These are phyloP conservation scores for Drosophila mimica DNA, from an alignment of 2,888 invertebrate species.

Conservation along the genomic window DNA sequence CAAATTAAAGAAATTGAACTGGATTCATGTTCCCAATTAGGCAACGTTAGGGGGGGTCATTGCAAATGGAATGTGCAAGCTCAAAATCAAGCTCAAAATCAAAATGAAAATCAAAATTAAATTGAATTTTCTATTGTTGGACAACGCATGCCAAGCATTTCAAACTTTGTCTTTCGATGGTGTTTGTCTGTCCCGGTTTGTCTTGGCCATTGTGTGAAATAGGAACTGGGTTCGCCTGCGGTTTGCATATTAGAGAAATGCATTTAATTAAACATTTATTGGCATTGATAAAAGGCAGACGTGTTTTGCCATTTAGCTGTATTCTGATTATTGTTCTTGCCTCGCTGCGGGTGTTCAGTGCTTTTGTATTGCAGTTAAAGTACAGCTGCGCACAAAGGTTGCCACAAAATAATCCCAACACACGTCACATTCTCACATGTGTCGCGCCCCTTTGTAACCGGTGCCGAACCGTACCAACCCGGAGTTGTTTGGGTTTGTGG, in stretches of 20 bases:
- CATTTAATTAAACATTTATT: constrained; percentile 30
- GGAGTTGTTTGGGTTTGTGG: constrained; percentile 6
- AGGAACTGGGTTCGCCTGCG: background rate
- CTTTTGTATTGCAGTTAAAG: constrained; percentile 11
- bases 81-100: too few relatives aligned
- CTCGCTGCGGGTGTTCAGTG: constrained; percentile 23
- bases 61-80: background rate
- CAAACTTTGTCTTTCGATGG: background rate
- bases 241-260: constrained; percentile 15
- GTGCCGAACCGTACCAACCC: background rate
- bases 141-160: background rate
- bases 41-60: background rate
- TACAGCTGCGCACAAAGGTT: constrained; percentile 39
- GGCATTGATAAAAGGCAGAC: constrained; percentile 38
- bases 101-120: background rate
- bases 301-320: constrained; percentile 49
- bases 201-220: background rate
- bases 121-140: background rate
- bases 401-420: constrained; percentile 71
- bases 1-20: background rate
- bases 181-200: background rate
- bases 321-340: constrained; percentile 60
- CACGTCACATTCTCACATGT: constrained; percentile 68
- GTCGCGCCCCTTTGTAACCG: constrained; percentile 37
- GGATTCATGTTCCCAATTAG: background rate